Evolutionary conservation across 2,113 vertebrate species (phyloP).

Genomic region (Bostrychus sinensis): DNA sequence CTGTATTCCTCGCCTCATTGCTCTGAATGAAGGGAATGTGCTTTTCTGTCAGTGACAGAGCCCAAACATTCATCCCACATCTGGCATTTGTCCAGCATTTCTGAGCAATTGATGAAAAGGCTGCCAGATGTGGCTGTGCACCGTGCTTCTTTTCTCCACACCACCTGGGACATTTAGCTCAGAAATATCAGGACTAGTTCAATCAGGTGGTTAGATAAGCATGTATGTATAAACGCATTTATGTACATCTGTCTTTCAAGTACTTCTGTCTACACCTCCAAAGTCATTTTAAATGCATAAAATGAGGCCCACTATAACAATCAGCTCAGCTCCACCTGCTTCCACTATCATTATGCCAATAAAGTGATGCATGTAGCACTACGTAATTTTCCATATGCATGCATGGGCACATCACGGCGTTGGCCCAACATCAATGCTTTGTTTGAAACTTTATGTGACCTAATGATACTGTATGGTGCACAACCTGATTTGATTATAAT

Average conservation of each 20-base stretch:
- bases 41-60: slow-evolving; percentile 41
- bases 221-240: neutral
- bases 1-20: slow-evolving; percentile 11
- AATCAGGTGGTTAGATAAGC: slow-evolving; percentile 13
- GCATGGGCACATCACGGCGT: neutral
- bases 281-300: slow-evolving; percentile 64
- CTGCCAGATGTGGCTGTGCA: slow-evolving; percentile 38
- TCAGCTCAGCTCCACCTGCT: slow-evolving; percentile 28
- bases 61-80: slow-evolving; percentile 9
- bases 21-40: slow-evolving; percentile 18
- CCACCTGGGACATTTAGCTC: slow-evolving; percentile 15
- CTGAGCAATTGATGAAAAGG: slow-evolving; percentile 35
- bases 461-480: neutral
- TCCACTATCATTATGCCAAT: slow-evolving; percentile 16
- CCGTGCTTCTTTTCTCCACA: slow-evolving; percentile 25
- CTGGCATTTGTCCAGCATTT: slow-evolving; percentile 45
- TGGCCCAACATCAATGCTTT: neutral
- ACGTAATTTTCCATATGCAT: slow-evolving; percentile 22
- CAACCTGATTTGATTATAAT: neutral
- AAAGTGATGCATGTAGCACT: slow-evolving; percentile 21
- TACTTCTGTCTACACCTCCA: neutral
- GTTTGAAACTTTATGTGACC: slow-evolving; percentile 17
- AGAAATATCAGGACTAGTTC: neutral
- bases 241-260: slow-evolving; percentile 21
- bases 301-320: slow-evolving; percentile 38